A percentile compares a stretch with the other conserved stretches of the same genome.
Evolutionary conservation across 2,113 vertebrate genomes (phyloP).

Genomic region (Stictonetta naevosa): DNA sequence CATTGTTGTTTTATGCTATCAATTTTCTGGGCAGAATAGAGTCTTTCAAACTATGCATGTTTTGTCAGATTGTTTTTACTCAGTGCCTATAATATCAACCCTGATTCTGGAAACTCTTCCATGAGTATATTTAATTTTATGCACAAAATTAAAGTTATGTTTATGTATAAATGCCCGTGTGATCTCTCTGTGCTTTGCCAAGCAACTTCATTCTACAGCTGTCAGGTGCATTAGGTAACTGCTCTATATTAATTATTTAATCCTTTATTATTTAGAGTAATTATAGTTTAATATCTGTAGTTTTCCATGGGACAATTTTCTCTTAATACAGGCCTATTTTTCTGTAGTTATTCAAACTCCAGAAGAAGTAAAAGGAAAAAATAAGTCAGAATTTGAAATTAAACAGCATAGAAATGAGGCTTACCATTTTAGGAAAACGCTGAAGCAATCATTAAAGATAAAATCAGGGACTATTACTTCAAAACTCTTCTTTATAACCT

Average conservation of each 20-base stretch:
- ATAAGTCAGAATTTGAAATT: not conserved
- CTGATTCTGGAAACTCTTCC: not conserved
- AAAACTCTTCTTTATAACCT: not conserved
- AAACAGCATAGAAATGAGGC: not conserved
- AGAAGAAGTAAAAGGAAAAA: constrained; percentile 2
- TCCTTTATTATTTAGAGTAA: constrained; percentile 50
- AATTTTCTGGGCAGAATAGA: not conserved
- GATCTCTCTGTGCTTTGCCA: not conserved
- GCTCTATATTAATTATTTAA: constrained; percentile 53
- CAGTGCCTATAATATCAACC: not conserved
- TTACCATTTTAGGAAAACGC: not conserved
- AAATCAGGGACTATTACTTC: not conserved
- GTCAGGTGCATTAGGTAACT: constrained; percentile 46
- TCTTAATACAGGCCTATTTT: not conserved
- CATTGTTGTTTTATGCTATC: not conserved
- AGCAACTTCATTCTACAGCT: not conserved
- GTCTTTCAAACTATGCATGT: not conserved
- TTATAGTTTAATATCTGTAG: constrained; percentile 47
- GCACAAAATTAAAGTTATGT: not conserved
- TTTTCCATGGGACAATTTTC: not conserved
- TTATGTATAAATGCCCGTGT: not conserved
- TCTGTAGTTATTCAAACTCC: not conserved
- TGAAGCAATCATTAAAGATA: not conserved
- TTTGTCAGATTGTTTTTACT: not conserved
- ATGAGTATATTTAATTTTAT: not conserved